Conservation (phyloP, 2,113 vertebrate genomes). For the Phylloscopus trochilus region DNA sequence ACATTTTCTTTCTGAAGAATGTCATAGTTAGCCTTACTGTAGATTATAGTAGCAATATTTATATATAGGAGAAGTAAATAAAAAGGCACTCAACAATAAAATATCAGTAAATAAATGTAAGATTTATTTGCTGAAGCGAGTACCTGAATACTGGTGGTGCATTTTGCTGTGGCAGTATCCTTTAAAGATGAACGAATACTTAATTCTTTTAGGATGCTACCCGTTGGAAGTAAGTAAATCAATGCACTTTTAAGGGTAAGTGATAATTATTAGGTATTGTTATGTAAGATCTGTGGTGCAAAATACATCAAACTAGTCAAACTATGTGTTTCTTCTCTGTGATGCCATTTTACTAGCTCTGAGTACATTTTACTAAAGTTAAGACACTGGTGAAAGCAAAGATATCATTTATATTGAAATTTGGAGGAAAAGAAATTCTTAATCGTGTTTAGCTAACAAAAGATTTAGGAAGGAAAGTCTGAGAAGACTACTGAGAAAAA, state of each 20-base stretch:
- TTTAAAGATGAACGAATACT: neutral
- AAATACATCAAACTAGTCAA: neutral
- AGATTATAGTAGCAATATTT: neutral
- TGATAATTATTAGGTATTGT: neutral
- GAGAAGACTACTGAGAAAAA: neutral
- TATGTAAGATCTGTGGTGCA: neutral
- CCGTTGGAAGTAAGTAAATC: neutral
- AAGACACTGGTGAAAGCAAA: neutral
- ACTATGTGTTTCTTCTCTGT: neutral
- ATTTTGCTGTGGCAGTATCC: neutral
- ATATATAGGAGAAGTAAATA: neutral
- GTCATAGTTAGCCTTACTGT: neutral
- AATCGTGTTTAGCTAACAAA: neutral
- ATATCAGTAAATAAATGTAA: neutral
- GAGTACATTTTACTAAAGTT: neutral
- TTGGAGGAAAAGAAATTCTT: neutral
- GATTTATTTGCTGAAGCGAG: neutral
- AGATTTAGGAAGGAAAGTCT: neutral
- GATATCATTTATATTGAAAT: neutral
- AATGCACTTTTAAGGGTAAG: neutral
- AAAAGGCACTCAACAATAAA: neutral
- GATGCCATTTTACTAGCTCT: neutral
- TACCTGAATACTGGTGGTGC: neutral
- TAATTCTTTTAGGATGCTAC: neutral
- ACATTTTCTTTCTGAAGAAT: neutral